Evolutionary conservation across 2,888 invertebrate genomes (phyloP), one percentile per base, ranked within the genome.

Genomic region (Apodemia hepburni): DNA sequence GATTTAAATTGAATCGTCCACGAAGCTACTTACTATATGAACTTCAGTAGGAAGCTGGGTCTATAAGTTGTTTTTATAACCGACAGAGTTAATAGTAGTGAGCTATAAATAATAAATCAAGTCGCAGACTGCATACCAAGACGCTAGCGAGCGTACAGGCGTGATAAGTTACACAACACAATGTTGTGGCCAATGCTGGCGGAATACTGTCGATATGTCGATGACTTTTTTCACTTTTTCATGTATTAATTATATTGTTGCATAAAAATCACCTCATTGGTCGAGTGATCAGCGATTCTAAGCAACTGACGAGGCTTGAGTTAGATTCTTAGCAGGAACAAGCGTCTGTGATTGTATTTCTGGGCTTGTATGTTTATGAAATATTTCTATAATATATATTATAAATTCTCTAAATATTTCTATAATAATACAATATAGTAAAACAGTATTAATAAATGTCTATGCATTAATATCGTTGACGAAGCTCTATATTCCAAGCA

Each of bases 71-170:
- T 49, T 49, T 60, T 22, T 45, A 42, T 61, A 45, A 61, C 57
- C 42, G 38, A 61, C 17, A 57, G 58, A 58, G 62, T 62, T 62
- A 62, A 45, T 58, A 62, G 62, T 62, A 45, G 45, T 18, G 58
- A 47, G 58, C 58, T 47, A 62, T 62, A 62, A 62, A 62, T 62
- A 58, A 62, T 62, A 58, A 58, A 62, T 58, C 49, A 58, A 62
- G 57, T 29, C 54, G 54, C 54, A 54, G 54, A 54, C 47, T 49
- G 58, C 62, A 62, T 62, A 62, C 62, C 62, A 33, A 61, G 54
- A 61, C 58, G 58, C 61, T 47, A 29, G 61, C 58, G 58, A 29
- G 58, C 47, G 58, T 17, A 58, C 33, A 47, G 61, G 45, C 58
- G 45, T 33, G 47, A 35, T 62, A 54, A 54, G 58, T 62, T 62